Evolutionary conservation across 1,140 invertebrate species (phyloP), one percentile per base, ranked within the genome.

Genomic region (Sitobion miscanthi): DNA sequence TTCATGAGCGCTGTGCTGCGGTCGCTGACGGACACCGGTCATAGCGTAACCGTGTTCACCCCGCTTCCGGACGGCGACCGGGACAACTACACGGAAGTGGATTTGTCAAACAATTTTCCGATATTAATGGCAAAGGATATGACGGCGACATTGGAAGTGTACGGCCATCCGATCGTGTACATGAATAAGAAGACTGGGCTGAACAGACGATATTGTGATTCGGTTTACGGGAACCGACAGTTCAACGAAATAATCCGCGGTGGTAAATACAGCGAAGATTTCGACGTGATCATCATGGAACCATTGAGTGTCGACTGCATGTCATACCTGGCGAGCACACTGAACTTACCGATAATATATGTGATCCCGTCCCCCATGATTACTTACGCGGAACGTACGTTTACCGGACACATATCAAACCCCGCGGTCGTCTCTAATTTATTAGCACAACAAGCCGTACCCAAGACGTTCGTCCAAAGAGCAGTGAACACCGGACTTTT

Each of bases 1-100:
- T 96, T 0, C 96, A 95, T 35, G 95, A 95, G 83, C 23, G 38
- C 30, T n/a, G 94, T 95, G 11, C 93, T 95, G 23, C 83, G 94
- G 9, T 94, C 94, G 20, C 90, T 95, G 49, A 95, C 94, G 0
- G 57, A 89, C 7, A 54, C 94, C 89, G 95, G 94, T n/a, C 95
- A 95, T 94, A 85, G 94, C 9, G 88, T 95, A 0, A 94, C 94
- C 1, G 94, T 95, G 0, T 69, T 95, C 20, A 95, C 94, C 38
- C 93, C 52, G 0, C 47, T 85, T 25, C 38, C 49, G 35, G 35
- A 54, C 4, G 88, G 35, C 35, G 52, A 38, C 20, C 49, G 14
- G 9, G 6, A 20, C 0, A 90, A 90, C 35, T 90, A 90, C 52
- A 90, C 49, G 20, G 88, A 90, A 90, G 47, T 90, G 21, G 35